Evolutionary conservation across 2,888 invertebrate species (phyloP).

Genomic region (Cataglyphis livida): DNA sequence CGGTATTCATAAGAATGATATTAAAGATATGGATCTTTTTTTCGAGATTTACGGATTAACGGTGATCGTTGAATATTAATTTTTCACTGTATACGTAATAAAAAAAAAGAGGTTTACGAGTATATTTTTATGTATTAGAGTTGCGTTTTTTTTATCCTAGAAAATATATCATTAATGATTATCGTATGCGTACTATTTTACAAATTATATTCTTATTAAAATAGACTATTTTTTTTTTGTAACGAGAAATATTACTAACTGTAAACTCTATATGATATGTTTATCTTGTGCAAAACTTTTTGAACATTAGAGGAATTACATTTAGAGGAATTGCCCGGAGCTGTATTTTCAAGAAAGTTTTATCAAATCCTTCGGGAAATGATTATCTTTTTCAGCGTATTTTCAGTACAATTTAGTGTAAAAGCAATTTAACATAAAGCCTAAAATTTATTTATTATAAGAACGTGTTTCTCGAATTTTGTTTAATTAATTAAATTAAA

Average conservation of each 20-base stretch:
- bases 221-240: neutral
- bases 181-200: neutral
- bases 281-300: slow-evolving; percentile 12
- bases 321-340: slow-evolving; percentile 3
- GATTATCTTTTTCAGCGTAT: neutral
- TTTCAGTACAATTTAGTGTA: neutral
- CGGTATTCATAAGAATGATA: slow-evolving; percentile 35
- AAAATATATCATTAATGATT: slow-evolving; percentile 1
- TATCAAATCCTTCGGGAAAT: slow-evolving; percentile 20
- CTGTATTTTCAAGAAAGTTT: slow-evolving; percentile 19
- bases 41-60: slow-evolving; percentile 1
- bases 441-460: neutral
- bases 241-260: slow-evolving; percentile 1
- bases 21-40: slow-evolving; percentile 42
- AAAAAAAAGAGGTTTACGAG: neutral
- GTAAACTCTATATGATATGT: neutral
- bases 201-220: neutral
- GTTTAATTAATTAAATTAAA: slow-evolving; percentile 18
- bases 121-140: neutral
- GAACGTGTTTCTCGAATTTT: neutral
- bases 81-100: slow-evolving; percentile 11
- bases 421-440: neutral
- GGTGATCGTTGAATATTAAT: slow-evolving; percentile 35
- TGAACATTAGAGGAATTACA: slow-evolving; percentile 1
- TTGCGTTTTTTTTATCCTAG: neutral